Conservation (phyloP, 1,140 invertebrate species). For the Teleopsis dalmanni region DNA sequence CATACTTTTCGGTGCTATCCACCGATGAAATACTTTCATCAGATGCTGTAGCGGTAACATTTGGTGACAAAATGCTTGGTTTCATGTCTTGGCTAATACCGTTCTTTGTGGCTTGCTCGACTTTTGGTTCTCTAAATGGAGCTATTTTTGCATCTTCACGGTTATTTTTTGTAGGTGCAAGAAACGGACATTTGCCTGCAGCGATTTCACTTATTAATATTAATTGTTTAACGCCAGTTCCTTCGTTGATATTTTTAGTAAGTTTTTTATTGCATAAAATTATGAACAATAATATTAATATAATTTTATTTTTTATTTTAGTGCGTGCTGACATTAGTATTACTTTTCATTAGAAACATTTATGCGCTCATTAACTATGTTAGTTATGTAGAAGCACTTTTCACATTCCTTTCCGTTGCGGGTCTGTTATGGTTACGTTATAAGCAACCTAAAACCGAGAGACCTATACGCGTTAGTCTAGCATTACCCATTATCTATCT, state of each 20-base stretch:
- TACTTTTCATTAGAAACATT: conserved; percentile 80
- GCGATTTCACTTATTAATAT: conserved; percentile 83
- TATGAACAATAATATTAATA: conserved; percentile 3
- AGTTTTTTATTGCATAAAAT: conserved; percentile 31
- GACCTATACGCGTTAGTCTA: conserved; percentile 65
- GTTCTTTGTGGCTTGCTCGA: conserved; percentile 78
- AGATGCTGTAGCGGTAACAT: conserved; percentile 86
- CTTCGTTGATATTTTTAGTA: conserved; percentile 86
- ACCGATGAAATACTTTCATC: conserved; percentile 72
- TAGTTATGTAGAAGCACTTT: conserved; percentile 88
- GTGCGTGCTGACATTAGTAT: conserved; percentile 70
- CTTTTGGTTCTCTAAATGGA: conserved; percentile 80
- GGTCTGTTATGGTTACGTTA: conserved; percentile 81
- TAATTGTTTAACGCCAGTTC: conserved; percentile 78
- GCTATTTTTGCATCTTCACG: conserved; percentile 81
- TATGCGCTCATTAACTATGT: conserved; percentile 89
- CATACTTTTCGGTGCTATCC: conserved; percentile 81
- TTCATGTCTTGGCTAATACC: conserved; percentile 79
- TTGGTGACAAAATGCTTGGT: conserved; percentile 74
- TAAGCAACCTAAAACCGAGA: conserved; percentile 60
- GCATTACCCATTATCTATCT: conserved; percentile 76
- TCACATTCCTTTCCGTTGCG: conserved; percentile 79
- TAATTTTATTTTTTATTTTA: conserved; percentile 47
- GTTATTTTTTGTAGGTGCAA: conserved; percentile 85
- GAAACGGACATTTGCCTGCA: conserved; percentile 81